Evolutionary conservation across 2,888 invertebrate species (phyloP).

Genomic region (Portevinia maculata): DNA sequence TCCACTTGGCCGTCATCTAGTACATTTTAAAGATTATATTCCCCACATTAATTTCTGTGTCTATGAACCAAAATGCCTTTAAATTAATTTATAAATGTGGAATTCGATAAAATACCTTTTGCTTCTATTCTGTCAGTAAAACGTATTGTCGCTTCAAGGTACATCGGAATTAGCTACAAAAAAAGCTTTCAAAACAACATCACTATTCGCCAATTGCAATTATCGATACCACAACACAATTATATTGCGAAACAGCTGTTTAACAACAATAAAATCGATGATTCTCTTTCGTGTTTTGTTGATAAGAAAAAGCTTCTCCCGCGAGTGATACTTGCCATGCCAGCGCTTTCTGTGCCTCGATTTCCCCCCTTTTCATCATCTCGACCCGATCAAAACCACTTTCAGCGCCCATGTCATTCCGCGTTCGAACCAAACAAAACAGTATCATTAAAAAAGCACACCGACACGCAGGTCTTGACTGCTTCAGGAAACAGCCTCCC

Average conservation of each 20-base stretch:
- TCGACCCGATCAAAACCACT: neutral
- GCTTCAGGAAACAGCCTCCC: conserved; percentile 38
- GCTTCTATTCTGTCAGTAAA: neutral
- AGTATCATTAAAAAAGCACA: conserved; percentile 63
- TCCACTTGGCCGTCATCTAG: too few species aligned
- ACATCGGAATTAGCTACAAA: neutral
- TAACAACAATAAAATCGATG: conserved; percentile 20
- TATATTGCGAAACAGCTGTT: conserved; percentile 51
- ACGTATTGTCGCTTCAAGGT: conserved; percentile 7
- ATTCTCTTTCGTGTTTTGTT: neutral
- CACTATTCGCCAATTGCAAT: conserved; percentile 16
- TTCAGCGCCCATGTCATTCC: conserved; percentile 45
- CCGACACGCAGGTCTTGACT: conserved; percentile 62
- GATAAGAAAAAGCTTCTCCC: conserved; percentile 43
- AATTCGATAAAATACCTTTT: too few species aligned
- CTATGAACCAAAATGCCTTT: too few species aligned
- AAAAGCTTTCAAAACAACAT: conserved; percentile 20
- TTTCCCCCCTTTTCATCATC: neutral
- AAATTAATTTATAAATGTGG: too few species aligned
- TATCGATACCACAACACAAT: neutral
- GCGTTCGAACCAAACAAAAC: conserved; percentile 36
- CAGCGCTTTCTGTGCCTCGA: conserved; percentile 1
- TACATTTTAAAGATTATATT: too few species aligned
- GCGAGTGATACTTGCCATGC: too few species aligned
- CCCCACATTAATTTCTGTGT: too few species aligned